phyloP scores from a whole-genome alignment of 2,113 vertebrate genomes.

The Physeter macrocephalus region DNA sequence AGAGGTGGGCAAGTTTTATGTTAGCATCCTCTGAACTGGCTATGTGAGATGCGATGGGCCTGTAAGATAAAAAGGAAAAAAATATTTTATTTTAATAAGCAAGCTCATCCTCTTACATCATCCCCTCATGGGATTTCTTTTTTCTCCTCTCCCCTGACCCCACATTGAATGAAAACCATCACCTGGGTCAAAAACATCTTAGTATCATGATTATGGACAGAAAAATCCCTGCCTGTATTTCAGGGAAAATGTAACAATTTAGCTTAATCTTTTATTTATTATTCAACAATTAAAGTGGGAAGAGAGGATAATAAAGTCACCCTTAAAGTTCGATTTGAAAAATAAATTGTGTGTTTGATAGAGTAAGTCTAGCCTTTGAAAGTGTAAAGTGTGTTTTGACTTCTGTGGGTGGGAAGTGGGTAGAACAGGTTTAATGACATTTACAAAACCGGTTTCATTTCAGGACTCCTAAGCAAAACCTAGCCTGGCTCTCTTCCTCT shows the following conservation, averaged over 20 bases:
- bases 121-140: neutral
- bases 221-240: neutral
- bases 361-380: neutral
- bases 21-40: conserved; percentile 67
- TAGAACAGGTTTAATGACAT: neutral
- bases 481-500: neutral
- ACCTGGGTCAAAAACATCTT: neutral
- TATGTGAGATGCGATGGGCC: neutral
- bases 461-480: neutral
- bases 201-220: neutral
- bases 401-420: neutral
- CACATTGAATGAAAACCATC: neutral
- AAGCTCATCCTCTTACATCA: neutral
- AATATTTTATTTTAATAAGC: neutral
- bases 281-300: neutral
- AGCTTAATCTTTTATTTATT: neutral
- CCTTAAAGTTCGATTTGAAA: neutral
- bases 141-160: fast-evolving
- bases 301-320: conserved; percentile 16
- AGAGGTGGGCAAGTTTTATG: conserved; percentile 57
- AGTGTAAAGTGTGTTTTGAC: neutral
- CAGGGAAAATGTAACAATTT: neutral
- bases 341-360: conserved; percentile 4
- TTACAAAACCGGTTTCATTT: neutral
- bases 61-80: neutral